Percentiles rank a stretch among this genome's conserved stretches.
These are phyloP conservation scores for Anthrax anthrax DNA, from an alignment of 2,888 invertebrate genomes.

Conservation along the genomic window DNA sequence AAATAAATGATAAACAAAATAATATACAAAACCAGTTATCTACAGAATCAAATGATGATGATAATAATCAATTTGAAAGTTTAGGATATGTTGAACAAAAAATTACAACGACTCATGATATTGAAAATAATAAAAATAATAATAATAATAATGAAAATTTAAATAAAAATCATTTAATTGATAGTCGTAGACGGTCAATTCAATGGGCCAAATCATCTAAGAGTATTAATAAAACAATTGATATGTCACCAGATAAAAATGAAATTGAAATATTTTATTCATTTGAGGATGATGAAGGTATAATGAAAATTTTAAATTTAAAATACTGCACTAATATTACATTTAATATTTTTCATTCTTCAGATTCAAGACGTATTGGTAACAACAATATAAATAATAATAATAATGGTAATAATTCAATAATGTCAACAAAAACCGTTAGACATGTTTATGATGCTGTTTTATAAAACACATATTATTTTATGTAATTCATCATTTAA, in stretches of 20 bases:
- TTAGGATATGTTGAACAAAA: too few species aligned
- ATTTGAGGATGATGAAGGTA: constrained; percentile 32
- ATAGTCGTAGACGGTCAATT: neutral
- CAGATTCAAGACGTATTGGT: neutral
- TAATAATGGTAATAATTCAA: neutral
- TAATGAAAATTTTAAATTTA: neutral
- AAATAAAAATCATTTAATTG: too few species aligned
- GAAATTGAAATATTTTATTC: constrained; percentile 30
- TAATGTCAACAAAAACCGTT: neutral
- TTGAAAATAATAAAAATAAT: too few species aligned
- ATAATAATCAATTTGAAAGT: too few species aligned
- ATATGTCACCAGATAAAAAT: constrained; percentile 16
- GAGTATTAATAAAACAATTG: neutral
- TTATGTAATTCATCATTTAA: too few species aligned
- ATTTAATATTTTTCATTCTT: neutral
- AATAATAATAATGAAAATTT: too few species aligned
- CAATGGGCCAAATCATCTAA: neutral
- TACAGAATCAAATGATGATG: neutral
- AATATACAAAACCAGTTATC: too few species aligned
- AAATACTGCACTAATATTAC: neutral
- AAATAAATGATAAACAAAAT: too few species aligned
- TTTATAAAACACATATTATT: too few species aligned
- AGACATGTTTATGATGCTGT: neutral
- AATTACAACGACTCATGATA: too few species aligned
- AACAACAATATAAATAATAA: neutral